phyloP scores from a whole-genome alignment of 2,797 vertebrate species.

The Liasis olivaceus region DNA sequence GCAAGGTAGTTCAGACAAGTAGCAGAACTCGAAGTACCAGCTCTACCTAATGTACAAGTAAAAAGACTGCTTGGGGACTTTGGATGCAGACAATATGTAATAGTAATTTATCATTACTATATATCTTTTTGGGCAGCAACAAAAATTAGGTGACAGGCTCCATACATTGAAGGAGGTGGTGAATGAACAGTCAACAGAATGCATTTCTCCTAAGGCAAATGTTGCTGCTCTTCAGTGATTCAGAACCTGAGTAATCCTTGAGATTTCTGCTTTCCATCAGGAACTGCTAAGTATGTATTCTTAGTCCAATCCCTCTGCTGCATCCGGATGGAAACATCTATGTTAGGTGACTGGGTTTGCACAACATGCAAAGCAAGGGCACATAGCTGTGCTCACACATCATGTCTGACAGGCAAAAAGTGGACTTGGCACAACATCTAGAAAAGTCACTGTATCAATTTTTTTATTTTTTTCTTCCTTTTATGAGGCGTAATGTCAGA shows the following conservation, averaged over 20 bases:
- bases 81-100: not conserved
- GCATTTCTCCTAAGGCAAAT: not conserved
- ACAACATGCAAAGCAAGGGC: too few species aligned
- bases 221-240: not conserved
- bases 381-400: not conserved
- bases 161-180: not conserved
- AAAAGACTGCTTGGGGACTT: not conserved
- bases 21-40: too few species aligned
- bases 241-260: too few species aligned
- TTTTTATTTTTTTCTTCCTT: not conserved
- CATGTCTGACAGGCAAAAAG: not conserved
- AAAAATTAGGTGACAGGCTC: not conserved
- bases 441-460: not conserved
- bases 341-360: not conserved
- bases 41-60: too few species aligned
- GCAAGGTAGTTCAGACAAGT: too few species aligned
- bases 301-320: too few species aligned
- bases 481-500: not conserved
- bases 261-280: not conserved
- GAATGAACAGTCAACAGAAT: not conserved
- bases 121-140: not conserved
- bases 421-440: not conserved
- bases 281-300: not conserved
- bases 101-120: not conserved
- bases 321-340: too few species aligned